Percentiles rank a stretch among this genome's conserved stretches.
phyloP scores from a whole-genome alignment of 2,797 vertebrate genomes.

The Philypnodon macrostomus region DNA sequence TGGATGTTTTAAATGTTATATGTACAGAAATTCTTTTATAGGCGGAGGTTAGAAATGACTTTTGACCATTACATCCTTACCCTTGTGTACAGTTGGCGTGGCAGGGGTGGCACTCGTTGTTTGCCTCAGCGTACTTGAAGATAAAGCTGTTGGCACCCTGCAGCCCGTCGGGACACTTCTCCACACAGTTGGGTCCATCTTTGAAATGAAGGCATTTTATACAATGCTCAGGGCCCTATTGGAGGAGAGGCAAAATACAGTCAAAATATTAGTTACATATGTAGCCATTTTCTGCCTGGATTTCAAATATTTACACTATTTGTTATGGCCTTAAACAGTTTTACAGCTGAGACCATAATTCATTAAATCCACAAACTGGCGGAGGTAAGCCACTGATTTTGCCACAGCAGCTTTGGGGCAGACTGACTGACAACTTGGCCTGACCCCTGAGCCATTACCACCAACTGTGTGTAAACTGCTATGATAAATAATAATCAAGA shows the following conservation, averaged over 20 bases:
- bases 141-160: conserved; percentile 95
- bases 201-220: conserved; percentile 92
- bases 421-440: too few species aligned
- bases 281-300: too few species aligned
- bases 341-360: too few species aligned
- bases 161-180: conserved; percentile 93
- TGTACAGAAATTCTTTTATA: neutral
- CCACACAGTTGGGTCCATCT: conserved; percentile 95
- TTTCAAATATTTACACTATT: too few species aligned
- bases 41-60: too few species aligned
- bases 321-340: too few species aligned
- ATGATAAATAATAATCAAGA: too few species aligned
- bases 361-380: too few species aligned
- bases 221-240: conserved; percentile 91
- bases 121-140: conserved; percentile 92
- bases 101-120: conserved; percentile 91
- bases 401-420: too few species aligned
- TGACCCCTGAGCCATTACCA: too few species aligned
- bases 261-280: conserved; percentile 10
- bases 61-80: conserved; percentile 39
- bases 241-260: neutral
- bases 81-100: conserved; percentile 95
- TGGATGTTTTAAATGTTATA: neutral
- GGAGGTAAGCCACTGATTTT: too few species aligned
- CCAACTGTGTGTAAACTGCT: too few species aligned